Evolutionary conservation across 1,140 invertebrate genomes (phyloP), one percentile per base, ranked within the genome.

Genomic region (Diabrotica virgifera): DNA sequence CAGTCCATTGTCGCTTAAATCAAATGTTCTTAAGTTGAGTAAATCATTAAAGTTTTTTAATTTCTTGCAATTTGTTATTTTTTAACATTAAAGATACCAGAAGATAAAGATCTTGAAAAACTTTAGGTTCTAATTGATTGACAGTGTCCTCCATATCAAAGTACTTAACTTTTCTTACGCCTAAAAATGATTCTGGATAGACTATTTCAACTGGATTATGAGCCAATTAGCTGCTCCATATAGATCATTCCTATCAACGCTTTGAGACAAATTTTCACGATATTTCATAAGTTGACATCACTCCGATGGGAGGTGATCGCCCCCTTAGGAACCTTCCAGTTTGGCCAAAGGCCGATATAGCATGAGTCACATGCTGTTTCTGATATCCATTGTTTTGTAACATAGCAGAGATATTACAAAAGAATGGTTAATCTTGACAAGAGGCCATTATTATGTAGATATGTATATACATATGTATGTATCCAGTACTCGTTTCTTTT

Each of bases 1-100:
- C 0, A 89, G 77, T 6, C 83, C 76, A 72, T 90, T 90, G 4
- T 80, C 69, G 0, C 86, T 87, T 3, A 90, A 71, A 70, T 88
- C 84, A 0, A 90, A 70, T 8, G 65, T 70, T 10, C 77, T 78
- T 8, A 89, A 63, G 60, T 74, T 75, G 5, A 38, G 40, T 12
- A 79, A 55, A 52, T 75, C 77, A 36, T 68, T 52, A 67, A 79
- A 78, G 60, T n/a, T n/a, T n/a, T 5, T 68, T 50, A 36, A 79
- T 63, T 14, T 64, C 59, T n/a, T 14, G 65, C 14, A 79, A 67
- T 8, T 57, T 37, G 62, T 78, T 79, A 38, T 73, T 69, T 7
- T 58, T 58, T 36, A 79, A 46, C 40, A 70, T 62, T 2, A 79
- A 62, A 7, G 54, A 60, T 24, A 62, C 61, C 36, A 69, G 52